Percentiles rank a stretch among this genome's conserved stretches.
phyloP scores from a whole-genome alignment of 2,113 vertebrate genomes.

The Ptychochromis oligacanthus region DNA sequence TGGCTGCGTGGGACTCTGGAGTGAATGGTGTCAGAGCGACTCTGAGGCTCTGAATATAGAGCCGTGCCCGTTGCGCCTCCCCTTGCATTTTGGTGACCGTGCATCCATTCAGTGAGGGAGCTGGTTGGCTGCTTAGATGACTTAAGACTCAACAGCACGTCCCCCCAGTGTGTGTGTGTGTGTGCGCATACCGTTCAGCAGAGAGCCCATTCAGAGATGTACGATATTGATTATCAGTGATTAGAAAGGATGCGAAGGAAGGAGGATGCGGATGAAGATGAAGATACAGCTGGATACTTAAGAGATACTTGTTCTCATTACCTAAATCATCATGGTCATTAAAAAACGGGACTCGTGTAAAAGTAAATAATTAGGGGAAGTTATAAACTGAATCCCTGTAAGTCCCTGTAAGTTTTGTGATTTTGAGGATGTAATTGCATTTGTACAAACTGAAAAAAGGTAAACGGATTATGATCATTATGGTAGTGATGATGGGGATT shows the following conservation, averaged over 20 bases:
- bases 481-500: constrained; percentile 7
- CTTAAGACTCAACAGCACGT: constrained; percentile 68
- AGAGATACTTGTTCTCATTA: not conserved
- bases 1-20: constrained; percentile 58
- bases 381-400: not conserved
- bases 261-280: constrained; percentile 8
- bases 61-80: constrained; percentile 78
- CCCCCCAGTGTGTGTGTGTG: constrained; percentile 41
- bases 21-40: constrained; percentile 72
- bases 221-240: constrained; percentile 21
- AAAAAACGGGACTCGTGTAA: not conserved
- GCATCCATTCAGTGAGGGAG: constrained; percentile 70
- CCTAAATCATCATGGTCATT: not conserved
- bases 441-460: not conserved
- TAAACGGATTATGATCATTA: not conserved
- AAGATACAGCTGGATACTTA: not conserved
- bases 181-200: constrained; percentile 30
- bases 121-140: constrained; percentile 77
- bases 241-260: not conserved
- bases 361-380: not conserved
- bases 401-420: not conserved
- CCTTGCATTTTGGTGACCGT: constrained; percentile 70
- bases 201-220: constrained; percentile 41
- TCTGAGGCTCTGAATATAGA: constrained; percentile 73
- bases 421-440: not conserved